Conservation (phyloP, 2,797 vertebrate genomes). For the Leuciscus waleckii region DNA sequence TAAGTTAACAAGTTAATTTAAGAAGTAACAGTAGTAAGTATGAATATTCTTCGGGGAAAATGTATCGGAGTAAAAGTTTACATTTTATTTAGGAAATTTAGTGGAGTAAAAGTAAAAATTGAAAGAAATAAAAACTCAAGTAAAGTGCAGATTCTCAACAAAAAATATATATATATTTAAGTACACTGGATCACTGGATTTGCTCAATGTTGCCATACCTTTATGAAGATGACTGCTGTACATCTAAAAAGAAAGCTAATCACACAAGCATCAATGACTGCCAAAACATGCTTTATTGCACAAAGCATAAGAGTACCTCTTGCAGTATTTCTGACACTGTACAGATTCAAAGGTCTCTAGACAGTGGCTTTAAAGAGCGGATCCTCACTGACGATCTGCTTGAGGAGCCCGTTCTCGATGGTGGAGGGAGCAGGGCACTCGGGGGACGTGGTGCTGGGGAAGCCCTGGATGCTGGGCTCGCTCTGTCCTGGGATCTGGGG, state of each 20-base stretch:
- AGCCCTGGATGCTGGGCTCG: slow-evolving; percentile 68
- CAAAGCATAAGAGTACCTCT: not conserved
- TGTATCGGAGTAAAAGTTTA: too few species aligned
- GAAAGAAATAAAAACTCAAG: too few species aligned
- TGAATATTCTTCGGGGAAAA: too few species aligned
- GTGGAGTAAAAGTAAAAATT: too few species aligned
- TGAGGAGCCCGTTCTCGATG: slow-evolving; percentile 32
- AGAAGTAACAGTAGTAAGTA: too few species aligned
- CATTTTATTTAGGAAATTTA: too few species aligned
- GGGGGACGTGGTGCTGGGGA: slow-evolving; percentile 64
- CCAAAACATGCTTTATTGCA: slow-evolving; percentile 44
- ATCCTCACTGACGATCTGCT: slow-evolving; percentile 68
- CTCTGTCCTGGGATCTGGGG: slow-evolving; percentile 67
- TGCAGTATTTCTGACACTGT: slow-evolving; percentile 1
- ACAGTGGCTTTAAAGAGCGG: slow-evolving; percentile 65
- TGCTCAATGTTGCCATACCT: not conserved
- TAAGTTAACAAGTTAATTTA: too few species aligned
- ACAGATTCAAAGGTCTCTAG: slow-evolving; percentile 11
- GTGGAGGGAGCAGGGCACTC: slow-evolving; percentile 60
- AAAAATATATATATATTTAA: too few species aligned
- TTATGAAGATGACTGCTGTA: not conserved
- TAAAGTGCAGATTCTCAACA: too few species aligned
- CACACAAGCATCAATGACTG: not conserved
- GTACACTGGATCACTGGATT: too few species aligned
- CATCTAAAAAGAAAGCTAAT: not conserved